Conservation (phyloP, 2,797 vertebrate genomes). For the Melanotaenia maccullochi region DNA sequence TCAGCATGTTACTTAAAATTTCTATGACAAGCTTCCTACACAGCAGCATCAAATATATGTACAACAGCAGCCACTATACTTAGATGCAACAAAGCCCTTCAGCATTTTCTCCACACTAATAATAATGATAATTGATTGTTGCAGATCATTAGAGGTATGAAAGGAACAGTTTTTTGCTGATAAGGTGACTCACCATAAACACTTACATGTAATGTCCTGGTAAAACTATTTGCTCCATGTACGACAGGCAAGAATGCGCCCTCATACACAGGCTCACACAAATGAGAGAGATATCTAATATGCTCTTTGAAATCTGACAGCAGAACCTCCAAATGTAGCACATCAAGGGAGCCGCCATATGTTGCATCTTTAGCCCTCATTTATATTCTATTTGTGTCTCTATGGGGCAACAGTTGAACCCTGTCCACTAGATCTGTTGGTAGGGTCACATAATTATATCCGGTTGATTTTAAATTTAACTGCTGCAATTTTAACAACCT, state of each 20-base stretch:
- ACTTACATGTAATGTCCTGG: conserved; percentile 22
- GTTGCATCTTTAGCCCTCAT: conserved; percentile 75
- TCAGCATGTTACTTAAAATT: conserved; percentile 25
- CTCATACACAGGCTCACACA: conserved; percentile 2
- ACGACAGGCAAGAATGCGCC: conserved; percentile 47
- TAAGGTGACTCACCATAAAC: conserved; percentile 36
- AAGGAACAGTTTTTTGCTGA: conserved; percentile 57
- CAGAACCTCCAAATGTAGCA: conserved; percentile 65
- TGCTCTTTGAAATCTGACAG: conserved; percentile 73
- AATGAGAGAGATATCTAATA: conserved; percentile 59
- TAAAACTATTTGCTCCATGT: conserved; percentile 38
- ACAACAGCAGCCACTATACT: conserved; percentile 53
- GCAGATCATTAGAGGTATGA: conserved; percentile 47
- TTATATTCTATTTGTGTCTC: conserved; percentile 73
- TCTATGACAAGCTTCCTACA: conserved; percentile 26
- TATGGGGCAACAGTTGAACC: conserved; percentile 61
- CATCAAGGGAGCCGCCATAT: conserved; percentile 76
- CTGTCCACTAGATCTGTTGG: conserved; percentile 46
- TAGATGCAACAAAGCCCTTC: conserved; percentile 49
- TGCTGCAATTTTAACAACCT: conserved; percentile 27
- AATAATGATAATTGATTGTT: conserved; percentile 52
- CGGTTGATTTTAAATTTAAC: conserved; percentile 26
- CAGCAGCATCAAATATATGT: conserved; percentile 44
- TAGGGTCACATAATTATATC: conserved; percentile 44
- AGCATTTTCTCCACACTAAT: conserved; percentile 40